Base-by-base conservation (phyloP, 2,888 invertebrate genomes). In the Anoncus sp. region DNA sequence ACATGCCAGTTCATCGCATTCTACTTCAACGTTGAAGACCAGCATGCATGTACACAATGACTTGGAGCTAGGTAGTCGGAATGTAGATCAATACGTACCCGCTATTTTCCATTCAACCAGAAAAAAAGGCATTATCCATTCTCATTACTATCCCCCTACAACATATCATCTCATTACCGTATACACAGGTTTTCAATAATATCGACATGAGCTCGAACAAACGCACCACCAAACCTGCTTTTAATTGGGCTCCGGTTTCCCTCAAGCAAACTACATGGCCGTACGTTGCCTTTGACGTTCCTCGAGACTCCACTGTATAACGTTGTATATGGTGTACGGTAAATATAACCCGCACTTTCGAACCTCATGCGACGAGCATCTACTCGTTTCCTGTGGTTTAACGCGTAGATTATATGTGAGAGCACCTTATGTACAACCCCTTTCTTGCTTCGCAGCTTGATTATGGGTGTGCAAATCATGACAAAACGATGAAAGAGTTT, bases 171-270 rank as follows among this genome's bases (percentile, higher is more conserved):
- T 35, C 31, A 1, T 47, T 49, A 49, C 31, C 47, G n/a, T 49
- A 20, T 35, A 22, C 31, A 35, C 27, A 31, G 45, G 47, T 35
- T n/a, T 31, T 63, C 18, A 63, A 20, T 16, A 49, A 47, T 55
- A 45, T 60, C 38, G 53, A 53, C 45, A 60, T 31, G 55, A 40
- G 31, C 16, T 40, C 16, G 57, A 43, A 75, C 60, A 63, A 75
- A 69, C 60, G 47, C 53, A 40, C 40, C 45, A 53, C 7, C 27
- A 47, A 75, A 75, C 27, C 31, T 57, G 57, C 63, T 75, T 75
- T 75, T 63, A 75, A 75, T 75, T 75, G 69, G 62, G 57, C 49
- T 47, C 24, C 27, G 27, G 60, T 67, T 57, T 63, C 57, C 35
- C 55, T 63, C 63, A 27, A 57, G 63, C 53, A 47, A 53, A 18